Percentiles rank a stretch among this genome's conserved stretches.
Conservation (phyloP, 2,888 invertebrate species). For the Ormia ochracea region DNA sequence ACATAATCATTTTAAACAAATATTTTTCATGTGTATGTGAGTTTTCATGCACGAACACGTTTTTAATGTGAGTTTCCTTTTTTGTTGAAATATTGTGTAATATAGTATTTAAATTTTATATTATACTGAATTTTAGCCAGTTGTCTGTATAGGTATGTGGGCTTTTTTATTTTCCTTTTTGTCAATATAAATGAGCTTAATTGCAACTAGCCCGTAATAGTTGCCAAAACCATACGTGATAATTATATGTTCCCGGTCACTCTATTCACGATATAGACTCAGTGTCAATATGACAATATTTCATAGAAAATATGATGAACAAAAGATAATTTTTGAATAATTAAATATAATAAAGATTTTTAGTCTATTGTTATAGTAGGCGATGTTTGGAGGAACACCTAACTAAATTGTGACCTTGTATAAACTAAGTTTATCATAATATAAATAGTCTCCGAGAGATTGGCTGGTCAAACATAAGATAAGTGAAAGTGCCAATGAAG, state of each 20-base stretch:
- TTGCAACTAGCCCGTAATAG: constrained; percentile 25
- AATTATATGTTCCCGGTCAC: constrained; percentile 11
- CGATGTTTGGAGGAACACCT: no score
- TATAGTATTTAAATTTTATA: constrained; percentile 32
- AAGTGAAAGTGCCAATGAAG: no score
- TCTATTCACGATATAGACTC: not conserved
- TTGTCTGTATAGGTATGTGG: not conserved
- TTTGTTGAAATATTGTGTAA: constrained; percentile 11
- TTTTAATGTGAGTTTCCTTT: not conserved
- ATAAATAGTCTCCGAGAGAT: no score
- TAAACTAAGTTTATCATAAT: no score
- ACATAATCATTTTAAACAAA: constrained; percentile 42
- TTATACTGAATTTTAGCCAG: not conserved
- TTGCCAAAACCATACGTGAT: constrained; percentile 45
- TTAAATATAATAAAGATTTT: not conserved
- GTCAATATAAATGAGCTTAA: constrained; percentile 32
- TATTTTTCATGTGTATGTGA: constrained; percentile 20
- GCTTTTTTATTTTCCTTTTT: not conserved
- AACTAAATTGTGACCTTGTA: no score
- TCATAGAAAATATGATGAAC: not conserved
- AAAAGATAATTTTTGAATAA: not conserved
- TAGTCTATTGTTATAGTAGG: no score
- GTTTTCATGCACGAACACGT: not conserved
- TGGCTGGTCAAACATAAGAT: no score
- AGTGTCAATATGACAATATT: not conserved